Evolutionary conservation across 2,113 vertebrate genomes (phyloP).

Genomic region (Charina bottae): DNA sequence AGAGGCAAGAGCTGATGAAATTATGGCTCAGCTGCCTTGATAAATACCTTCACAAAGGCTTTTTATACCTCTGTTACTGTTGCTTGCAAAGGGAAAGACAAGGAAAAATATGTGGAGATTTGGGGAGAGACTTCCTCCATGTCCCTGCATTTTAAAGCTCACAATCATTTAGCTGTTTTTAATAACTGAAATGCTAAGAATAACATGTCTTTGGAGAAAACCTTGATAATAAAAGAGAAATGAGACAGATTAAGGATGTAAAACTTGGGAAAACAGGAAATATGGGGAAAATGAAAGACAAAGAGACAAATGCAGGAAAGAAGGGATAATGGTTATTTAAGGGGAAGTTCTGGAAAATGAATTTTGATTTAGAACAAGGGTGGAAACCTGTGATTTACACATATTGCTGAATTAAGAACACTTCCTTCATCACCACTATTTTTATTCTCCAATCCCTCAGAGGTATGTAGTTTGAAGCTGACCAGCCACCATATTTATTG

Average conservation of each 20-base stretch:
- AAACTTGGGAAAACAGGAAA: background rate
- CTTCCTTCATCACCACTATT: background rate
- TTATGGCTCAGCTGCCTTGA: background rate
- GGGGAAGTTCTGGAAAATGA: background rate
- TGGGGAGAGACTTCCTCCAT: conserved; percentile 5
- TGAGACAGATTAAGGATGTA: background rate
- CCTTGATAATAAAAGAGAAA: conserved; percentile 12
- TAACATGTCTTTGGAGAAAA: background rate
- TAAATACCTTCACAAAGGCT: background rate
- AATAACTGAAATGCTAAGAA: conserved; percentile 6
- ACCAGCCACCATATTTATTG: background rate
- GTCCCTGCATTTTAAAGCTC: background rate
- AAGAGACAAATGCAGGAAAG: background rate
- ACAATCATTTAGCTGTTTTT: conserved; percentile 17
- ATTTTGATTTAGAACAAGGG: background rate
- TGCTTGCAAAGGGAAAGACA: conserved; percentile 12
- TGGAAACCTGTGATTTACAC: background rate
- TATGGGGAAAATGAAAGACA: background rate
- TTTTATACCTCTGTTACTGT: conserved; percentile 11
- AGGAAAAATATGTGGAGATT: background rate
- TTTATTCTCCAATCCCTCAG: background rate
- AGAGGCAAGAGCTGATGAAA: background rate
- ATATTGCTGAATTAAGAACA: background rate
- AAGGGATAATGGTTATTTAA: background rate
- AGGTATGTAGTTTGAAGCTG: background rate